These are phyloP conservation scores for Alectoris magna DNA, from an alignment of 2,797 vertebrate species.

Conservation along the genomic window DNA sequence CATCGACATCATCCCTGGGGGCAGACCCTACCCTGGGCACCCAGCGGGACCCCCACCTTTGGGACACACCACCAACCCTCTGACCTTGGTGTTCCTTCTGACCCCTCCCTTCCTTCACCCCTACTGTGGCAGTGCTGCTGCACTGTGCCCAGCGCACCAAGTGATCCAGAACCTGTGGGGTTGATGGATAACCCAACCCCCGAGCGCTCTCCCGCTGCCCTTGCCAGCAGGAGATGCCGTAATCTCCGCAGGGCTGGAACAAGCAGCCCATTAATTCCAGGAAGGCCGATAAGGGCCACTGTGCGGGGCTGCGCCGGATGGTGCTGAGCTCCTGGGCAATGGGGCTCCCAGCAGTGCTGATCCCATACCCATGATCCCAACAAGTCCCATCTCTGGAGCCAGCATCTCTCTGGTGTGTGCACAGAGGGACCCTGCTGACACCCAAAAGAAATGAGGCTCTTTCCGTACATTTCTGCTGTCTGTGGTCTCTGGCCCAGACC, in stretches of 20 bases:
- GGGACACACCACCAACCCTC: neutral
- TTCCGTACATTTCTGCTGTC: neutral
- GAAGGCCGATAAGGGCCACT: constrained; percentile 33
- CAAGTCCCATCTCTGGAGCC: neutral
- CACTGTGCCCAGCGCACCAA: neutral
- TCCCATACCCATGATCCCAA: neutral
- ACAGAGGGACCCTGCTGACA: neutral
- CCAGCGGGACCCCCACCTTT: neutral
- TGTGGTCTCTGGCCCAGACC: neutral
- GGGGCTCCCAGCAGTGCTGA: neutral
- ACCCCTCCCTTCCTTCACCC: neutral
- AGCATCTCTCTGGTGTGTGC: neutral
- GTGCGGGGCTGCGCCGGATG: neutral
- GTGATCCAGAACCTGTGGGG: constrained; percentile 47
- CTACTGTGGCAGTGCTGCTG: neutral
- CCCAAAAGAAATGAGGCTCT: neutral
- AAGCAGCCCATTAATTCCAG: constrained; percentile 57
- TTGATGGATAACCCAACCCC: constrained; percentile 63
- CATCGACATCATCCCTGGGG: neutral
- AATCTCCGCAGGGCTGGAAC: neutral
- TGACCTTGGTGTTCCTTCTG: neutral
- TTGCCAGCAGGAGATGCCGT: constrained; percentile 26
- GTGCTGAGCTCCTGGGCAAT: neutral
- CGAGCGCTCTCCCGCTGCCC: constrained; percentile 38
- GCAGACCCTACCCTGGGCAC: neutral